These are phyloP conservation scores for Nephrotoma guestfalica DNA, from an alignment of 2,888 invertebrate genomes.

Conservation along the genomic window DNA sequence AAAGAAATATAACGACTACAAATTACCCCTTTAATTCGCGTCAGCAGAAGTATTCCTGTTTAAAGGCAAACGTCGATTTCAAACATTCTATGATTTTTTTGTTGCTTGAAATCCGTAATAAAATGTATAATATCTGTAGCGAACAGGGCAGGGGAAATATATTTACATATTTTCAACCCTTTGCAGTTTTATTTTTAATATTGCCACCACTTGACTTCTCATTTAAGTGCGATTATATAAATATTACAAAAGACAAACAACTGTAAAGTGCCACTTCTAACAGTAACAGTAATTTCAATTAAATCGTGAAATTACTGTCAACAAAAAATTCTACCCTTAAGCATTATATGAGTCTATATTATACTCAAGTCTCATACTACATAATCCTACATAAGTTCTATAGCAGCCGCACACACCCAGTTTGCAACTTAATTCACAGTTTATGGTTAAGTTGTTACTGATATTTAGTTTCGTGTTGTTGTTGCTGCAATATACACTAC, in stretches of 20 bases:
- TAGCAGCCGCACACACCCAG: neutral
- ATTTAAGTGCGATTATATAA: neutral
- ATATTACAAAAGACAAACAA: neutral
- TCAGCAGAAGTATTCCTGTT: neutral
- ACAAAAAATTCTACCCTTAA: neutral
- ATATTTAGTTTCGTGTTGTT: neutral
- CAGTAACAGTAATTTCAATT: neutral
- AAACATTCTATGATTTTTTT: neutral
- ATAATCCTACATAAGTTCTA: too few species aligned
- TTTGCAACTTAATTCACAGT: neutral
- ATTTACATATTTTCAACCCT: neutral
- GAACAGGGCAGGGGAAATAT: neutral
- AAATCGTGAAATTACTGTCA: neutral
- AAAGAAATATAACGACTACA: too few species aligned
- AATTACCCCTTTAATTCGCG: neutral
- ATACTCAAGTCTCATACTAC: neutral
- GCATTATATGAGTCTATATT: neutral
- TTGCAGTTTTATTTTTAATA: neutral
- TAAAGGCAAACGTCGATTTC: neutral
- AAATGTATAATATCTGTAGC: neutral
- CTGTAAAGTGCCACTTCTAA: neutral
- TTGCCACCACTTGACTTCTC: neutral
- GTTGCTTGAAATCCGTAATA: neutral
- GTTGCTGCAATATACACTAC: neutral
- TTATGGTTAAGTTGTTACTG: neutral